Evolutionary conservation across 2,888 invertebrate genomes (phyloP), one percentile per base, ranked within the genome.

Genomic region (Heliconius aoede): DNA sequence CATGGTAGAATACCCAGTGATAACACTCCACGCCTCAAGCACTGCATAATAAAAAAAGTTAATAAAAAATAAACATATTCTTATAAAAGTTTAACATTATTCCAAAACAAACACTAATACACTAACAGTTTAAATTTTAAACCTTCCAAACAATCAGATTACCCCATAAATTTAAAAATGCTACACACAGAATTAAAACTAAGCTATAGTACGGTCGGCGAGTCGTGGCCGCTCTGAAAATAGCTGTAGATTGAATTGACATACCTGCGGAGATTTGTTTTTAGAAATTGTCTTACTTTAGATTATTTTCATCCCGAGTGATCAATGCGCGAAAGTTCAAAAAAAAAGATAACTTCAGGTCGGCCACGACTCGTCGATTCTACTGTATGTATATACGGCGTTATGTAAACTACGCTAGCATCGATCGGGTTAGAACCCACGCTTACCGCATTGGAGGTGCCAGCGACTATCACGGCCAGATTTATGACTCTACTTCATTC

Each of bases 391-490:
- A n/a, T n/a, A n/a, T n/a, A 55, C n/a, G 55, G 55, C 55, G 55
- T 64, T 72, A 74, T 76, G 46, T 74, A 72, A 72, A 58, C 46
- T 62, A 55, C 26, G 65, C 69, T 76, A 61, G 40, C 68, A 73
- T 72, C 68, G 58, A 75, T 74, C 76, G 72, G 72, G 46, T 72
- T 62, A 58, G 74, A 72, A 78, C 73, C 71, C 71, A 73, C 72
- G 64, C 61, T 61, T 4, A 76, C 68, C 68, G 72, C 71, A 71
- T 69, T 73, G 65, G 68, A 75, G 64, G 51, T 65, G 74, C 74
- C 68, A 69, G 32, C 71, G 13, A 71, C 72, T 73, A 77, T 77
- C 68, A 62, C 15, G 69, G 26, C 61, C 32, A 76, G 74, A 77
- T 77, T 77, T 77, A 77, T 77, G 21, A 26, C 69, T 69, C 51